Conservation (phyloP, 2,888 invertebrate genomes). For the Phortica okadai region DNA sequence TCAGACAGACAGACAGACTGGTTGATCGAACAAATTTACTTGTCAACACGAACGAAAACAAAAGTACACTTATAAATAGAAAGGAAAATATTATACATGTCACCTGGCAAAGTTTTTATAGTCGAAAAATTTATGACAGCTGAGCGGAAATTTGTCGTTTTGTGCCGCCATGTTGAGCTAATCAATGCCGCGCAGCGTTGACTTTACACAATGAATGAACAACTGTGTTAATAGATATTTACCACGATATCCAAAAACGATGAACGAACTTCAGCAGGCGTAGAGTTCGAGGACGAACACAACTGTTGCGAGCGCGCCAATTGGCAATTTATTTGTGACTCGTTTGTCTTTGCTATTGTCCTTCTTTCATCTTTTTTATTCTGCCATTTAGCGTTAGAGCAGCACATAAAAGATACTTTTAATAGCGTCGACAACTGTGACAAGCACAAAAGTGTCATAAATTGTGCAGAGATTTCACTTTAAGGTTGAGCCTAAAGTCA, state of each 20-base stretch:
- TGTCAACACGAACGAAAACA: not conserved
- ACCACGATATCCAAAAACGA: slow-evolving; percentile 65
- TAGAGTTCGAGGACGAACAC: not conserved
- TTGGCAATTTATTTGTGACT: not conserved
- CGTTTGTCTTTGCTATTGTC: not conserved
- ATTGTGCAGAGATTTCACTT: slow-evolving; percentile 38
- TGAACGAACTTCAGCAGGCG: not conserved
- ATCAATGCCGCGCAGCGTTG: slow-evolving; percentile 3
- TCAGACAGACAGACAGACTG: not conserved
- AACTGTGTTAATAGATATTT: slow-evolving; percentile 62
- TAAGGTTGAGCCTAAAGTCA: too few relatives aligned
- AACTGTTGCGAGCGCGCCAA: not conserved
- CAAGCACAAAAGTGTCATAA: slow-evolving; percentile 51
- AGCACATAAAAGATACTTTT: slow-evolving; percentile 45
- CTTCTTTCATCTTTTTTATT: not conserved
- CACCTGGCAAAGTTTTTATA: slow-evolving; percentile 13
- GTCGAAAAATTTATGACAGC: slow-evolving; percentile 19
- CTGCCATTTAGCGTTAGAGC: not conserved
- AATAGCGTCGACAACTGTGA: slow-evolving; percentile 55
- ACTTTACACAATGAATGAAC: not conserved
- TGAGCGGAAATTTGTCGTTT: not conserved
- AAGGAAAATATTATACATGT: not conserved
- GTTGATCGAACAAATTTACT: slow-evolving; percentile 12
- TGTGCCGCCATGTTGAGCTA: not conserved
- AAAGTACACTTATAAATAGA: not conserved